Evolutionary conservation across 2,797 vertebrate species (phyloP), one percentile per base, ranked within the genome.

Genomic region (Smutsia temminckii): DNA sequence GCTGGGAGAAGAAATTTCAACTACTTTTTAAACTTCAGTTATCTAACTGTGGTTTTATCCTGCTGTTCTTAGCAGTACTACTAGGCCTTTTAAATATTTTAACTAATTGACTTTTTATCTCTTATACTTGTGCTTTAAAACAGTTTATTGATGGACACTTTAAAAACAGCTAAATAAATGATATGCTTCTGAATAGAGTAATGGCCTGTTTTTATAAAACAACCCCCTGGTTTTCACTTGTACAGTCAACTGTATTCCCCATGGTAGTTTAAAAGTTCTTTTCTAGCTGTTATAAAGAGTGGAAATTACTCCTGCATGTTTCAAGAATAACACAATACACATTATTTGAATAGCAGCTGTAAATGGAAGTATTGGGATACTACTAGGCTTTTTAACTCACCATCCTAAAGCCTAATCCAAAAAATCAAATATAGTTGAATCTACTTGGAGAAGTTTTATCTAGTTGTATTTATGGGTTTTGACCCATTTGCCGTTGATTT

Each of bases 61-160:
- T 91, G 71, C 63, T 74, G 16, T 91, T 89, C 3, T 92, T 92
- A 64, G 23, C 55, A 57, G 77, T 46, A 27, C 51, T 66, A 29
- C 5, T 42, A 72, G 68, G 46, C 46, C 57, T 87, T 87, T 83
- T 8, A 81, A 75, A 74, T 61, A 75, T 71, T 79, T 95, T 71
- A 92, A 75, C 5, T 74, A 77, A 72, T 49, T 92, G 12, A 69
- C 63, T 93, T 93, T 90, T 64, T 79, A 64, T 69, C 34, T 85
- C 6, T 74, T 23, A 34, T 86, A 37, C 64, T 77, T 89, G 51
- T 85, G n/a, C 42, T 37, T 95, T 93, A 77, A 32, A 61, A n/a
- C 20, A 27, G 4, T 92, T 80, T 61, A 77, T 21, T 42, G 34
- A 74, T 29, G 17, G 25, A 85, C 6, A 42, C 20, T 71, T 25